Conservation (phyloP, 2,888 invertebrate genomes). For the Linnaemya tessellans region DNA sequence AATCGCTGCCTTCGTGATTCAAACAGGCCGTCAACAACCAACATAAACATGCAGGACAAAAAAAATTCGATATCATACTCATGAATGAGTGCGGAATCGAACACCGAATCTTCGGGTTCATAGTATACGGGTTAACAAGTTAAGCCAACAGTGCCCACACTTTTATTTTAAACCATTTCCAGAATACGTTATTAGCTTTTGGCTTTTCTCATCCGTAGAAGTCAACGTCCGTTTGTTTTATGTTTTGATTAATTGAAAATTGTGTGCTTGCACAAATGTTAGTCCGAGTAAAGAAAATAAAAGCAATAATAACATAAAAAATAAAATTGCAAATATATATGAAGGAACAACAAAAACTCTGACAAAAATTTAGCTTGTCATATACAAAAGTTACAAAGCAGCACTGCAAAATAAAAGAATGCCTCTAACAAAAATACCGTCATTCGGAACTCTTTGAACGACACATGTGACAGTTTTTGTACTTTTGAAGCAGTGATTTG, state of each 20-base stretch:
- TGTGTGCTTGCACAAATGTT: constrained; percentile 38
- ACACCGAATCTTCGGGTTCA: too few species aligned
- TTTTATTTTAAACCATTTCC: constrained; percentile 28
- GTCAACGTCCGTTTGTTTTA: constrained; percentile 55
- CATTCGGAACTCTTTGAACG: constrained; percentile 65
- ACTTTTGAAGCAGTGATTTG: constrained; percentile 64
- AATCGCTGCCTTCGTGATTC: too few species aligned
- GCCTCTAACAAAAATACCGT: constrained; percentile 52
- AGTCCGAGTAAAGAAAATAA: constrained; percentile 18
- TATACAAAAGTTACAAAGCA: constrained; percentile 71
- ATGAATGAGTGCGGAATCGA: too few species aligned
- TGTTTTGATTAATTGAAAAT: constrained; percentile 70
- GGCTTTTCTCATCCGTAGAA: constrained; percentile 51
- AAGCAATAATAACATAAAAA: constrained; percentile 22
- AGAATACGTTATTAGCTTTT: constrained; percentile 65
- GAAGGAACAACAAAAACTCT: constrained; percentile 48
- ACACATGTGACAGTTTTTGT: constrained; percentile 68
- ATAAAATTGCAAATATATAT: constrained; percentile 42
- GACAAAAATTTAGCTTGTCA: constrained; percentile 70
- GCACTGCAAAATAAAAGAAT: constrained; percentile 1
- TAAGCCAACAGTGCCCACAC: background rate
- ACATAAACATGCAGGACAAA: too few species aligned
- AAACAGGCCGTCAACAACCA: too few species aligned
- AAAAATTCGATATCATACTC: too few species aligned
- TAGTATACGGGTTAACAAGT: too few species aligned